Conservation (phyloP, 2,797 vertebrate genomes). For the Pogoniulus pusillus region DNA sequence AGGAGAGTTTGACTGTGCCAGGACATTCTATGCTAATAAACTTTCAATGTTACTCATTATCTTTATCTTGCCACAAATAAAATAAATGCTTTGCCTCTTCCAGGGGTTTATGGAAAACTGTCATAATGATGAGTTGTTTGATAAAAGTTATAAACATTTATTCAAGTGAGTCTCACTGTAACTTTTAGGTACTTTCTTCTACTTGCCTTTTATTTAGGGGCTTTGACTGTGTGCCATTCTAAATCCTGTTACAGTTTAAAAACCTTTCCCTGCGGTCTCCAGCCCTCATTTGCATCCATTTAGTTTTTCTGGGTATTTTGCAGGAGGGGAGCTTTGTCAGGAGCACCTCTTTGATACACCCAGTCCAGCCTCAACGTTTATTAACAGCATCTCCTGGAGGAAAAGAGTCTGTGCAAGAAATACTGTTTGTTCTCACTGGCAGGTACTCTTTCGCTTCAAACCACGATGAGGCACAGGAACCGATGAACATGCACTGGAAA, state of each 20-base stretch:
- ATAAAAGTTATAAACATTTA: constrained; percentile 54
- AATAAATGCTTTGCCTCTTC: constrained; percentile 19
- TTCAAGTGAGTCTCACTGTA: constrained; percentile 22
- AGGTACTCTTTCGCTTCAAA: background rate
- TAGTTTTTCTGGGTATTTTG: constrained; percentile 12
- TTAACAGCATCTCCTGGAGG: background rate
- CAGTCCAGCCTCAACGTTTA: background rate
- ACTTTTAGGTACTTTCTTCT: constrained; percentile 40
- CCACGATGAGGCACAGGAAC: background rate
- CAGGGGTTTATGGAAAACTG: constrained; percentile 56
- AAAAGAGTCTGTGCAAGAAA: background rate
- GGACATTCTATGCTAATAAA: constrained; percentile 41
- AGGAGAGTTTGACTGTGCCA: background rate
- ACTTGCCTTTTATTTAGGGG: constrained; percentile 38
- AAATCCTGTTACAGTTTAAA: constrained; percentile 1
- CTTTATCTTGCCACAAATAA: constrained; percentile 53
- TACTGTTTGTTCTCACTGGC: background rate
- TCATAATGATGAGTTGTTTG: constrained; percentile 53
- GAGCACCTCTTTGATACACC: background rate
- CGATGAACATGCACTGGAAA: background rate
- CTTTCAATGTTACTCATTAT: constrained; percentile 43
- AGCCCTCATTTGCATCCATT: background rate
- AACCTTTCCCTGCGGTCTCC: constrained; percentile 10
- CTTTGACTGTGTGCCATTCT: background rate
- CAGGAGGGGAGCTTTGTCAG: background rate